phyloP scores from a whole-genome alignment of 2,797 vertebrate genomes.

The Xiphophorus birchmanni region DNA sequence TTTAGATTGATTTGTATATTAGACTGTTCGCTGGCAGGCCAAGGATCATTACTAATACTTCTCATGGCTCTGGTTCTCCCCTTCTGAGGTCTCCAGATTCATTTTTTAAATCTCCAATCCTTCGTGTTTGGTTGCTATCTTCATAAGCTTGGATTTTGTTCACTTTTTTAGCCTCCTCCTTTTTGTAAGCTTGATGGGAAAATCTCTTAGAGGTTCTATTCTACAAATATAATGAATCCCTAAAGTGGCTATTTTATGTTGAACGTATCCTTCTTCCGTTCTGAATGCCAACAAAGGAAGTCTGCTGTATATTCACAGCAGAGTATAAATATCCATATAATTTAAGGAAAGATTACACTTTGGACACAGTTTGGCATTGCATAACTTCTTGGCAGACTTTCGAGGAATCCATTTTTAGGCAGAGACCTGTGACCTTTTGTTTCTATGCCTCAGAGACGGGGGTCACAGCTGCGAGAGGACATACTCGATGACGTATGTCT shows the following conservation, averaged over 20 bases:
- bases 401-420: conserved; percentile 41
- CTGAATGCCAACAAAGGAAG: conserved; percentile 37
- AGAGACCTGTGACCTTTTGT: conserved; percentile 54
- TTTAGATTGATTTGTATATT: conserved; percentile 42
- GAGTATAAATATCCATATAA: conserved; percentile 48
- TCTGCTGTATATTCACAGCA: conserved; percentile 11
- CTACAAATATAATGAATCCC: conserved; percentile 32
- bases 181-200: background rate
- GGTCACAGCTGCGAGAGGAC: conserved; percentile 56
- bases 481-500: conserved; percentile 16
- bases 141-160: conserved; percentile 4
- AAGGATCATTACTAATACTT: conserved; percentile 21
- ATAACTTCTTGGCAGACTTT: conserved; percentile 53
- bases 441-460: conserved; percentile 19
- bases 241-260: conserved; percentile 26
- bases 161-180: conserved; percentile 13
- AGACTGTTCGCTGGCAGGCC: conserved; percentile 13
- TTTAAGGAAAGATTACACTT: conserved; percentile 46
- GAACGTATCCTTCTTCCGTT: conserved; percentile 8
- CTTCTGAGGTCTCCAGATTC: background rate
- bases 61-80: conserved; percentile 2
- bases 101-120: background rate
- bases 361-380: conserved; percentile 29
- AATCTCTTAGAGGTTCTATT: conserved; percentile 17
- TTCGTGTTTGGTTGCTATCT: conserved; percentile 11